These are phyloP conservation scores for Ochropacha duplaris DNA, from an alignment of 2,888 invertebrate species.

Conservation along the genomic window DNA sequence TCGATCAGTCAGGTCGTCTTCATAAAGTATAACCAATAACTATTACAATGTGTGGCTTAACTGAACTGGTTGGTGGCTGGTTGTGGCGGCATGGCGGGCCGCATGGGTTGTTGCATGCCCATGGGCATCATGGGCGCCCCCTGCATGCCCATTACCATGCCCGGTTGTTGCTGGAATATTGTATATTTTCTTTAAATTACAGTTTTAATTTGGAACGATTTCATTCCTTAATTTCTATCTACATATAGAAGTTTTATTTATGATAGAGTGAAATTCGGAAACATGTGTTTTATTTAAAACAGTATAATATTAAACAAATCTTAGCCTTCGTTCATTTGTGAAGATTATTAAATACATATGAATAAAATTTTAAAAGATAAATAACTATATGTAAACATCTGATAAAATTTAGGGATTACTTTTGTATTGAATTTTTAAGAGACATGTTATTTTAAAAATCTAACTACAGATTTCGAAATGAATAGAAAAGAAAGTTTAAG, in stretches of 20 bases:
- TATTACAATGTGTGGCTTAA: slow-evolving; percentile 47
- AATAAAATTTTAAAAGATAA: too few species aligned
- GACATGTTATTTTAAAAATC: background rate
- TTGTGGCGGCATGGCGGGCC: slow-evolving; percentile 68
- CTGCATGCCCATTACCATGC: slow-evolving; percentile 77
- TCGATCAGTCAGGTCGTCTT: slow-evolving; percentile 5
- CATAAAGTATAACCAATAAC: slow-evolving; percentile 26
- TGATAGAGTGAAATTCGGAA: too few species aligned
- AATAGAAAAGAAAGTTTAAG: background rate
- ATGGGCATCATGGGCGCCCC: slow-evolving; percentile 67
- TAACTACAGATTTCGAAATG: background rate
- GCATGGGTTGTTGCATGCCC: slow-evolving; percentile 65
- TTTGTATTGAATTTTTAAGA: background rate
- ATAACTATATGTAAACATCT: too few species aligned
- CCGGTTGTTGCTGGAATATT: slow-evolving; percentile 72
- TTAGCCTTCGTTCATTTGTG: too few species aligned
- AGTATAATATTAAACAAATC: too few species aligned
- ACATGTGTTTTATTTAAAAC: too few species aligned
- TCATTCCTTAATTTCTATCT: too few species aligned
- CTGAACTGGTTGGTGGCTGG: slow-evolving; percentile 74
- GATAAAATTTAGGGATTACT: too few species aligned
- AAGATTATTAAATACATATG: too few species aligned
- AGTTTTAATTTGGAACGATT: background rate
- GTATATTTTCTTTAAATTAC: slow-evolving; percentile 8
- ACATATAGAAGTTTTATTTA: too few species aligned